Percentiles rank a stretch among this genome's conserved stretches.
phyloP scores from a whole-genome alignment of 2,888 invertebrate genomes.

The Volucella zonaria region DNA sequence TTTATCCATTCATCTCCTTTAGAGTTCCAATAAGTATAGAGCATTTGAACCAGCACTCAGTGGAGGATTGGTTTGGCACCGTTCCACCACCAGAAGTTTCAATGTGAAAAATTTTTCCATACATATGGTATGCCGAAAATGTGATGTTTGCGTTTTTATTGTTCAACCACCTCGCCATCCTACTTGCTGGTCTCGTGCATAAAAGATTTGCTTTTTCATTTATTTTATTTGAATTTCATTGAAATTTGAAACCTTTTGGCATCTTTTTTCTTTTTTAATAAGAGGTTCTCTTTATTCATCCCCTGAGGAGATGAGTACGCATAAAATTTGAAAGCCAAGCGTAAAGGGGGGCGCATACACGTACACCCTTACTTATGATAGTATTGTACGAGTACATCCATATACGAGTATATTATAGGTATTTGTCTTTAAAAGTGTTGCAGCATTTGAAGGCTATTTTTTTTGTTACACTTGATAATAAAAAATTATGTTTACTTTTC shows the following conservation, averaged over 20 bases:
- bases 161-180: conserved; percentile 44
- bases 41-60: conserved; percentile 48
- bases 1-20: conserved; percentile 11
- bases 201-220: conserved; percentile 73
- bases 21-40: background rate
- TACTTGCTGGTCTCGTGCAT: conserved; percentile 47
- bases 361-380: background rate
- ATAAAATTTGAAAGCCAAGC: conserved; percentile 47
- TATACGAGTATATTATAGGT: conserved; percentile 9
- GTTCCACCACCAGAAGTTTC: conserved; percentile 52
- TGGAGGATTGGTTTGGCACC: conserved; percentile 43
- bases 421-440: conserved; percentile 12
- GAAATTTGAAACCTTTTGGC: conserved; percentile 72
- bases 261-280: conserved; percentile 50
- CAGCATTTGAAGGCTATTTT: too few relatives aligned
- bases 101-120: conserved; percentile 52
- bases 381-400: conserved; percentile 38
- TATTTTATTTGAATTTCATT: conserved; percentile 74
- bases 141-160: conserved; percentile 63
- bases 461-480: too few relatives aligned
- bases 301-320: conserved; percentile 61
- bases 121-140: conserved; percentile 54
- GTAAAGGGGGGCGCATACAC: conserved; percentile 17
- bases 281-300: conserved; percentile 67
- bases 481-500: too few relatives aligned